Conservation (phyloP, 1,140 invertebrate genomes). For the Zaprionus gabonicus region DNA sequence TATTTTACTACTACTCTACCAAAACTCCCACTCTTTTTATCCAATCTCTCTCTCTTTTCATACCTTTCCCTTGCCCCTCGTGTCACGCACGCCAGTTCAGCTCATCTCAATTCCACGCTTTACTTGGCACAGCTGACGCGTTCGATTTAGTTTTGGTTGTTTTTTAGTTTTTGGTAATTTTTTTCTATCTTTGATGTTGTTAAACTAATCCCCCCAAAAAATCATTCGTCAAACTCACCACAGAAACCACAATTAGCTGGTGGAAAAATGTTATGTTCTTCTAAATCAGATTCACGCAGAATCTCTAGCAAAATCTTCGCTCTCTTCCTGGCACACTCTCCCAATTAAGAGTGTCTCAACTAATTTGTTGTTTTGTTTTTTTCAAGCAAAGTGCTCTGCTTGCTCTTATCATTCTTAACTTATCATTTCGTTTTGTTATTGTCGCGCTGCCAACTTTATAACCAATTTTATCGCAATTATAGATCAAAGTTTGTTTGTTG, state of each 20-base stretch:
- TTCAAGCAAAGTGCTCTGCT: slow-evolving; percentile 47
- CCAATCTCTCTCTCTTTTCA: background rate
- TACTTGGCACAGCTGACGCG: slow-evolving; percentile 55
- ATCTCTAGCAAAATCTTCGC: slow-evolving; percentile 65
- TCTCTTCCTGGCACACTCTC: slow-evolving; percentile 44
- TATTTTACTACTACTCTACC: background rate
- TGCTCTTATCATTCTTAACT: slow-evolving; percentile 60
- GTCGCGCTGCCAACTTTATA: slow-evolving; percentile 43
- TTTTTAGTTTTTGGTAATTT: slow-evolving; percentile 20
- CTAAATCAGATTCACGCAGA: slow-evolving; percentile 49
- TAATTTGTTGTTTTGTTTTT: slow-evolving; percentile 17
- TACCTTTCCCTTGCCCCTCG: background rate
- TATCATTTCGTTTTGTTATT: slow-evolving; percentile 33
- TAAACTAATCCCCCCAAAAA: slow-evolving; percentile 10
- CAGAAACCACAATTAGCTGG: slow-evolving; percentile 67
- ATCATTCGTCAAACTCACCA: slow-evolving; percentile 62
- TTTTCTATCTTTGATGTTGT: slow-evolving; percentile 19
- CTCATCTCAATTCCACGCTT: slow-evolving; percentile 42
- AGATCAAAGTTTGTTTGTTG: slow-evolving; percentile 55
- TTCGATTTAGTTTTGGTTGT: slow-evolving; percentile 20
- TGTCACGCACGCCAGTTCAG: slow-evolving; percentile 2
- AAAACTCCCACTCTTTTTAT: background rate
- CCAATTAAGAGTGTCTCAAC: slow-evolving; percentile 50
- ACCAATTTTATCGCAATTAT: slow-evolving; percentile 68
- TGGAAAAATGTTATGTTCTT: slow-evolving; percentile 65